Percentiles rank a stretch among this genome's conserved stretches.
Evolutionary conservation across 2,888 invertebrate genomes (phyloP).

Genomic region (Phasia obesa): DNA sequence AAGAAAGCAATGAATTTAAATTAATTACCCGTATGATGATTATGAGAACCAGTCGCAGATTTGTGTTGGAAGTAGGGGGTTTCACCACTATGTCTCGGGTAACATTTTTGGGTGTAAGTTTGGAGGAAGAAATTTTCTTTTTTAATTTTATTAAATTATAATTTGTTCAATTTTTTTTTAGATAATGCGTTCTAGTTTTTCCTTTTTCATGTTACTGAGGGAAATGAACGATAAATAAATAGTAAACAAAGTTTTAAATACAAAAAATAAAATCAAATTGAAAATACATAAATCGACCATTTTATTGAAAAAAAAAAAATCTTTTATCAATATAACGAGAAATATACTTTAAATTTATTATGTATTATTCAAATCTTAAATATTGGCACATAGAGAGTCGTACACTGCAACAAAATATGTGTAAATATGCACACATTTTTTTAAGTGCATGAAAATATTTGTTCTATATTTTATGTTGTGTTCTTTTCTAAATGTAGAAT

Average conservation of each 20-base stretch:
- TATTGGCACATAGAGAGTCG: slow-evolving; percentile 65
- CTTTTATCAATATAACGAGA: slow-evolving; percentile 31
- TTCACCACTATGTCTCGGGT: slow-evolving; percentile 76
- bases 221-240: slow-evolving; percentile 25
- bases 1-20: slow-evolving; percentile 76
- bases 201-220: slow-evolving; percentile 76
- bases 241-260: not conserved
- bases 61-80: slow-evolving; percentile 75
- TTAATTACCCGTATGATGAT: slow-evolving; percentile 77
- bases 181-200: slow-evolving; percentile 78
- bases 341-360: not conserved
- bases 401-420: slow-evolving; percentile 36
- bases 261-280: not conserved
- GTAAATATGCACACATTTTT: not conserved
- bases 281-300: slow-evolving; percentile 54
- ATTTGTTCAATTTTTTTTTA: slow-evolving; percentile 44
- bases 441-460: not conserved
- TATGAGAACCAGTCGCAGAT: slow-evolving; percentile 73
- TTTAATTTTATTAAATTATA: too few relatives aligned
- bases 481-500: not conserved
- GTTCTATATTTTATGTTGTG: not conserved
- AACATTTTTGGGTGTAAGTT: slow-evolving; percentile 76
- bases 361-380: slow-evolving; percentile 29
- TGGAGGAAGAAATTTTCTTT: not conserved
- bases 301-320: slow-evolving; percentile 56